Evolutionary conservation across 2,113 vertebrate species (phyloP).

Genomic region (Butorides virescens): DNA sequence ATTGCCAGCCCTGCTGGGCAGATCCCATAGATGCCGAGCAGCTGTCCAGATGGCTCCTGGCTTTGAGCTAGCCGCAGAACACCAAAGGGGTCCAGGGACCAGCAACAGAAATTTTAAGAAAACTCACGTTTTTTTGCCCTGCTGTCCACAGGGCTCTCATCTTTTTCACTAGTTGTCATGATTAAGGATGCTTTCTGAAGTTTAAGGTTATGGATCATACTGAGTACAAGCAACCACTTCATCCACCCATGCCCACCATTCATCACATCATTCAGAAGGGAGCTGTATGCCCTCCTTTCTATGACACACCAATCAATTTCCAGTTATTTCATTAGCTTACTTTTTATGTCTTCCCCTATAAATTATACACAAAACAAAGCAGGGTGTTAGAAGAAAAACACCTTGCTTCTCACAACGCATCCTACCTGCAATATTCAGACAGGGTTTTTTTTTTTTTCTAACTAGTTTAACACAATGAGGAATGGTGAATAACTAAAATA

Average conservation of each 20-base stretch:
- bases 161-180: not conserved
- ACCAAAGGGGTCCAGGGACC: not conserved
- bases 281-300: not conserved
- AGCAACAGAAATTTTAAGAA: not conserved
- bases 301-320: not conserved
- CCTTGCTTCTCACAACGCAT: not conserved
- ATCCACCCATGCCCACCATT: not conserved
- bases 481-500: not conserved
- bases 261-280: not conserved
- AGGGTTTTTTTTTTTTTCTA: not conserved
- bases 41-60: not conserved
- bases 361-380: not conserved
- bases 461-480: not conserved
- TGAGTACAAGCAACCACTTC: not conserved
- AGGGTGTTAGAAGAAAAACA: not conserved
- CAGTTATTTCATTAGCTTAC: not conserved
- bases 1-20: fast-evolving
- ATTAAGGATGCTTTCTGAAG: slow-evolving; percentile 2
- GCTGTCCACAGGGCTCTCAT: not conserved
- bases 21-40: not conserved
- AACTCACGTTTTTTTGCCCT: fast-evolving
- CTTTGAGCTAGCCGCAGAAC: not conserved
- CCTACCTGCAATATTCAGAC: not conserved
- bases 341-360: not conserved
- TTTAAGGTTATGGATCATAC: not conserved